phyloP scores from a whole-genome alignment of 1,140 invertebrate genomes.

The Mylabris phalerata region DNA sequence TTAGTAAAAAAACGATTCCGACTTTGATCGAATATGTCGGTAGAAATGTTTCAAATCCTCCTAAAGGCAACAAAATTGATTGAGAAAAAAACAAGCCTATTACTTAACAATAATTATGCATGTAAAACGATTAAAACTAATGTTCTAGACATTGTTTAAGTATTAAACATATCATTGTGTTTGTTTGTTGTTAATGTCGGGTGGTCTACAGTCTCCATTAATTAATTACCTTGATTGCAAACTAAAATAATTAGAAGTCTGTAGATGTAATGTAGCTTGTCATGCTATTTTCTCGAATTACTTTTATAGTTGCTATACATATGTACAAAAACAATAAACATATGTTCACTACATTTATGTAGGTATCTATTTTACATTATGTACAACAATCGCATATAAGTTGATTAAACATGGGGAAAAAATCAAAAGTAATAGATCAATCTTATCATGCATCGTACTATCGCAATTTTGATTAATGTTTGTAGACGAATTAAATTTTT shows the following conservation, averaged over 20 bases:
- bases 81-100: not conserved
- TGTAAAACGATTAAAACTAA: slow-evolving; percentile 15
- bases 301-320: slow-evolving; percentile 20
- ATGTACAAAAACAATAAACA: slow-evolving; percentile 1
- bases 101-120: slow-evolving; percentile 6
- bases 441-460: no score
- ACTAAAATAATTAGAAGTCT: slow-evolving; percentile 15
- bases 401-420: no score
- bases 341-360: no score
- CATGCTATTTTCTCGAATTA: slow-evolving; percentile 21
- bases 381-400: no score
- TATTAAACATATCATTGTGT: slow-evolving; percentile 5
- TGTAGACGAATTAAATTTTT: no score
- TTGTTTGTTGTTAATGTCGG: not conserved
- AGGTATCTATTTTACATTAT: no score
- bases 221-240: slow-evolving; percentile 12
- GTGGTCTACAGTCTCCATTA: slow-evolving; percentile 6
- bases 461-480: no score
- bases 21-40: no score
- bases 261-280: slow-evolving; percentile 7
- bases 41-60: no score
- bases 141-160: slow-evolving; percentile 11
- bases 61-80: no score
- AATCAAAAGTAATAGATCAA: no score
- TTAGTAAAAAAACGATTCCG: no score